phyloP scores from a whole-genome alignment of 2,888 invertebrate genomes.

The Physocephala rufipes region DNA sequence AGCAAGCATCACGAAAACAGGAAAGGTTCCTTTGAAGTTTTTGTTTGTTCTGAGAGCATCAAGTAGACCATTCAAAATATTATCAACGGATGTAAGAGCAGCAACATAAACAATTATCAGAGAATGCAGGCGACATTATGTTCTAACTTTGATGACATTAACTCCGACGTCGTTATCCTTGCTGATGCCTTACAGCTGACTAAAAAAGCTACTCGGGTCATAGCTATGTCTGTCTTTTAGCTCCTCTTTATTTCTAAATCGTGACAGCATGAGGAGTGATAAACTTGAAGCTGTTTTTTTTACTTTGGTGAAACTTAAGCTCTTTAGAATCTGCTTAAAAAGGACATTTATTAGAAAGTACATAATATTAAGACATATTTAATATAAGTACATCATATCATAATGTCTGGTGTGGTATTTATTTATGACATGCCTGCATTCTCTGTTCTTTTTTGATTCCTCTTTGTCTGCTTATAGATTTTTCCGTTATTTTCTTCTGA shows the following conservation, averaged over 20 bases:
- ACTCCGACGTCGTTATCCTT: background rate
- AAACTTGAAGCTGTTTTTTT: background rate
- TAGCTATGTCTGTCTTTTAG: background rate
- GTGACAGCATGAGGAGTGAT: slow-evolving; percentile 8
- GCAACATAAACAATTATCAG: background rate
- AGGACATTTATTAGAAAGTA: slow-evolving; percentile 33
- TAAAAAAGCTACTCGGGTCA: slow-evolving; percentile 17
- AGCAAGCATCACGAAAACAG: too few species aligned
- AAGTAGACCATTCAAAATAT: slow-evolving; percentile 24
- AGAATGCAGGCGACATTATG: background rate
- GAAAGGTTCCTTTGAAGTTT: too few species aligned
- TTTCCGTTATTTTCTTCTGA: too few species aligned
- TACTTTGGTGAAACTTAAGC: background rate
- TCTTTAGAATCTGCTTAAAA: slow-evolving; percentile 30
- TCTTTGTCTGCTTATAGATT: too few species aligned
- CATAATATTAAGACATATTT: slow-evolving; percentile 26
- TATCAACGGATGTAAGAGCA: slow-evolving; percentile 4
- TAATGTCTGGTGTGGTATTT: background rate
- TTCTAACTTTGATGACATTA: slow-evolving; percentile 4
- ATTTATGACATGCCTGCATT: background rate
- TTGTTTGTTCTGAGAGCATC: background rate
- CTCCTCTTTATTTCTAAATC: background rate
- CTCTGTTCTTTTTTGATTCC: too few species aligned
- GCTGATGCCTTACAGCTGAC: slow-evolving; percentile 27
- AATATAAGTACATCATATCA: background rate